Evolutionary conservation across 2,888 invertebrate genomes (phyloP), one percentile per base, ranked within the genome.

Genomic region (Pammene fasciana): DNA sequence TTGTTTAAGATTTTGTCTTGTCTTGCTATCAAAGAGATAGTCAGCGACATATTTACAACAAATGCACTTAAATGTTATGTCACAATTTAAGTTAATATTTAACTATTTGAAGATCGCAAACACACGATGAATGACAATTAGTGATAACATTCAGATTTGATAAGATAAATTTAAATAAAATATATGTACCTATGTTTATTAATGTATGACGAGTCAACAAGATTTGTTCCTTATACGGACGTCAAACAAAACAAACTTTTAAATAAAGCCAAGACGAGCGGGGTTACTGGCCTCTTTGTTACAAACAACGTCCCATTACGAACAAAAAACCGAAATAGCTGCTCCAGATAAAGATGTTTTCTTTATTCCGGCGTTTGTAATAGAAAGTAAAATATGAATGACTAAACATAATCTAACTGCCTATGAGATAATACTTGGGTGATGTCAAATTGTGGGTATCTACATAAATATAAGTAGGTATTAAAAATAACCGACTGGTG

Each of bases 281-380:
- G 65, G 72, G 88, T 85, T 80, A 85, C 71, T 83, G 85, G 68
- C 84, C 88, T 79, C 75, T 70, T 74, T 78, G 77, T 72, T 74
- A 77, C 82, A 84, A 86, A 85, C 82, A 86, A 78, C 75, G 70
- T 78, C 79, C 76, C 80, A 80, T 81, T 78, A 75, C 79, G 80
- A 78, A 78, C 75, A 73, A 77, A 78, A 80, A 74, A 75, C 75
- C 68, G 71, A 82, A 85, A 84, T 82, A 84, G 75, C 74, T 67
- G 73, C 65, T 72, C 75, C 76, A 79, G 79, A 81, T 79, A 75
- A 72, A 81, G 73, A 54, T 45, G 43, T 59, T 62, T 67, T 71
- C 59, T 45, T 65, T 18, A 56, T 65, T 38, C 41, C 3, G 41
- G 34, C 38, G n/a, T 55, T 68, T n/a, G 60, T 60, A 46, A 67